Evolutionary conservation across 1,140 invertebrate genomes (phyloP).

Genomic region (Zaprionus capensis): DNA sequence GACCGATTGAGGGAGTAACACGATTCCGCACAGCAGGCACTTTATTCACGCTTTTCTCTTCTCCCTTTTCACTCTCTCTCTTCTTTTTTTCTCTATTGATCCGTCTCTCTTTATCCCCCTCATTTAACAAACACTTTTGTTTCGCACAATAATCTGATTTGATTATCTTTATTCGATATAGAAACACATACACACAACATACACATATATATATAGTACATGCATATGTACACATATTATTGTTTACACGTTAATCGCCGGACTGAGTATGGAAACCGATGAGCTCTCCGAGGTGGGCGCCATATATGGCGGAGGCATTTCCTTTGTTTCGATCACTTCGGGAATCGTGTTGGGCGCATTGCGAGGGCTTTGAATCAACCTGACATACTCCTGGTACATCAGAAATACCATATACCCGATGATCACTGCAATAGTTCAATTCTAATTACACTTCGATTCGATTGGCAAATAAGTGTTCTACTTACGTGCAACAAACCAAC

Average conservation of each 20-base stretch:
- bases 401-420: neutral
- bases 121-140: neutral
- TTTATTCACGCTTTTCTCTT: neutral
- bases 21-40: neutral
- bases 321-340: slow-evolving; percentile 9
- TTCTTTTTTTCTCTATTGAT: too few relatives aligned
- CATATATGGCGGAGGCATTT: slow-evolving; percentile 6
- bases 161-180: neutral
- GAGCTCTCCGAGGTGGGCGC: slow-evolving; percentile 1
- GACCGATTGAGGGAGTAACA: slow-evolving; percentile 1
- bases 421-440: neutral
- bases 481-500: neutral
- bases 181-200: neutral
- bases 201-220: neutral
- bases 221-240: neutral
- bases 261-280: neutral
- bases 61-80: neutral
- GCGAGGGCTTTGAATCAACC: neutral
- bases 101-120: too few relatives aligned
- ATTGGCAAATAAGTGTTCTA: neutral
- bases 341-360: too few relatives aligned
- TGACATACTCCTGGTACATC: slow-evolving; percentile 14
- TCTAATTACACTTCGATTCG: neutral
- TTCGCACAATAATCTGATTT: neutral
- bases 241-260: neutral